Base-by-base conservation (phyloP, 1,140 invertebrate species). In the Zaprionus nigranus region DNA sequence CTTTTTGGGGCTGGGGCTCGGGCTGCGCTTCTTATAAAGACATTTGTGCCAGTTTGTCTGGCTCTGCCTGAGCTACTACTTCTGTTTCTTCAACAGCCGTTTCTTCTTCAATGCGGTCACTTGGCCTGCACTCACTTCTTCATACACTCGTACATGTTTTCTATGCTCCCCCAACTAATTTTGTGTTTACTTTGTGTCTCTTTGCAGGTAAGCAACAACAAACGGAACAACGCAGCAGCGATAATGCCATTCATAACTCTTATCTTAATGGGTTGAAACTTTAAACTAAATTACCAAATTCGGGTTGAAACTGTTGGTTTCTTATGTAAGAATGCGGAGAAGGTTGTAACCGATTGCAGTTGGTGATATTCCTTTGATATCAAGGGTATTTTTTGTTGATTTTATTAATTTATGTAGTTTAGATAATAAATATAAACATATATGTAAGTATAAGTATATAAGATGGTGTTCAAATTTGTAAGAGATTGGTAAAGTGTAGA, bases 1-100 rank as follows among this genome's bases (percentile, higher is more conserved):
- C 81, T 82, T 65, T 82, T 77, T 43, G 58, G 53, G 30, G 53
- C 40, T 46, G n/a, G 5, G 40, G 20, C n/a, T n/a, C n/a, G n/a
- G n/a, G n/a, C n/a, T 36, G 24, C 49, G 76, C 65, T 69, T 65
- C 71, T 65, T 71, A 88, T 80, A 88, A 74, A 86, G 83, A 78
- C 84, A 84, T 84, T 84, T 87, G 83, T 87, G 81, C 84, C 54
- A 83, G 80, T 78, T 87, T 86, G 46, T 51, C 46, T 51, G 46
- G 20, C 12, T 46, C 15, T 46, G 40, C 15, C n/a, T 34, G 9
- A 11, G 2, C 15, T 40, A 7, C 15, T 15, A 3, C 15, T 15
- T 46, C 0, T 46, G 15, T 15, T 17, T 46, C 40, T 46, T n/a
- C 40, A 6, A 7, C 40, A 9, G 17, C 46, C 20, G 40, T 46